Conservation (phyloP, 1,140 invertebrate genomes). For the Drosophila trapezifrons region DNA sequence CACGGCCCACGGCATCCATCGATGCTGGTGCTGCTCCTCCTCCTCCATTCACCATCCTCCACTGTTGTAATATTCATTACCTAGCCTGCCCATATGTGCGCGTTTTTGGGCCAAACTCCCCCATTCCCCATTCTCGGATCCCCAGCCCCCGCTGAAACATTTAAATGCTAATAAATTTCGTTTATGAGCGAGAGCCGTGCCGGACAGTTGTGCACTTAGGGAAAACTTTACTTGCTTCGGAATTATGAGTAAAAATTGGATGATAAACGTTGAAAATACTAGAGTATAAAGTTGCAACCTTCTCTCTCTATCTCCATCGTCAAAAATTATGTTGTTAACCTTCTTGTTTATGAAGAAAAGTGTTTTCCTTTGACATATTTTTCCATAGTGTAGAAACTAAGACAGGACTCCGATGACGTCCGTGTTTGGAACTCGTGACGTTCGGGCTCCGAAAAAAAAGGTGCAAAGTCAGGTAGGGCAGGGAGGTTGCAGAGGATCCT, state of each 20-base stretch:
- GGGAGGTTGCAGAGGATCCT: constrained; percentile 21
- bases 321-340: too few relatives aligned
- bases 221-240: too few relatives aligned
- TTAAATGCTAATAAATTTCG: constrained; percentile 72
- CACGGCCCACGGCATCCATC: constrained; percentile 42
- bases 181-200: constrained; percentile 59
- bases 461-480: constrained; percentile 54
- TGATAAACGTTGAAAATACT: too few relatives aligned
- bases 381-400: constrained; percentile 4
- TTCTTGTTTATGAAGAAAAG: too few relatives aligned
- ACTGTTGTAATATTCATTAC: constrained; percentile 66
- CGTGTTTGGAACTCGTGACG: constrained; percentile 52
- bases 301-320: too few relatives aligned
- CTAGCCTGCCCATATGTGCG: constrained; percentile 53
- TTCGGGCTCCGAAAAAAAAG: constrained; percentile 52
- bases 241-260: too few relatives aligned
- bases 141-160: constrained; percentile 49
- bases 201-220: constrained; percentile 26
- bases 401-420: constrained; percentile 60
- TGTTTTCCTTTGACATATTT: neutral
- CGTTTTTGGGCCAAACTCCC: constrained; percentile 20
- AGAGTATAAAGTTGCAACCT: too few relatives aligned
- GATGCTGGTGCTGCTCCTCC: constrained; percentile 12
- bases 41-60: neutral
- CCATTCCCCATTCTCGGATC: neutral